Percentiles rank a stretch among this genome's conserved stretches.
These are phyloP conservation scores for Liparis tanakae DNA, from an alignment of 2,797 vertebrate species.

Conservation along the genomic window DNA sequence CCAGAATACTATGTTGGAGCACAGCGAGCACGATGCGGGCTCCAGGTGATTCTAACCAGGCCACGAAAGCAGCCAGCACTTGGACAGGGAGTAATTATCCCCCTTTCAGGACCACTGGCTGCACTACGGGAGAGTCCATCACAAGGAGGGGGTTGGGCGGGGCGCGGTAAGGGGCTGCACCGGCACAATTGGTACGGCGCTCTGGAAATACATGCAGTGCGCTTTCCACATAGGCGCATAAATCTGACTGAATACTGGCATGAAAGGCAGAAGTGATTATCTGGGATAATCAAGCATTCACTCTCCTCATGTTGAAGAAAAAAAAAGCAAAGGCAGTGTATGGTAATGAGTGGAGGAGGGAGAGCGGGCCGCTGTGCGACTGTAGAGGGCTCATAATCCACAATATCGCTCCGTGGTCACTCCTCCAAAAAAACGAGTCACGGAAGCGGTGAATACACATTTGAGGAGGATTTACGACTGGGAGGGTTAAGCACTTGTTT, in stretches of 20 bases:
- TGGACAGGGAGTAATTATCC: constrained; percentile 71
- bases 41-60: constrained; percentile 72
- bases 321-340: constrained; percentile 51
- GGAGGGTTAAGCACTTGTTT: constrained; percentile 78
- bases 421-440: constrained; percentile 67
- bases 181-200: constrained; percentile 40
- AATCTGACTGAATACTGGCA: constrained; percentile 74
- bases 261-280: constrained; percentile 76
- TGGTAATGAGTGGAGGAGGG: constrained; percentile 60
- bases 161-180: constrained; percentile 19
- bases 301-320: constrained; percentile 69
- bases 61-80: constrained; percentile 54
- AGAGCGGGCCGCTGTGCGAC: background rate
- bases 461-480: constrained; percentile 77
- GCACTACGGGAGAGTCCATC: constrained; percentile 64
- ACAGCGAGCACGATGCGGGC: constrained; percentile 23
- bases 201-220: constrained; percentile 49
- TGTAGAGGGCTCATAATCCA: constrained; percentile 68
- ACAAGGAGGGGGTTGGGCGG: constrained; percentile 39
- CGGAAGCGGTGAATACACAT: constrained; percentile 60
- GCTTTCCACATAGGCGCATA: constrained; percentile 60
- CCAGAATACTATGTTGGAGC: constrained; percentile 43
- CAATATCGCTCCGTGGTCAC: constrained; percentile 68
- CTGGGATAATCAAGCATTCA: constrained; percentile 81
- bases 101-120: constrained; percentile 73